Conservation (phyloP, 2,113 vertebrate genomes). For the Anseranas semipalmata region DNA sequence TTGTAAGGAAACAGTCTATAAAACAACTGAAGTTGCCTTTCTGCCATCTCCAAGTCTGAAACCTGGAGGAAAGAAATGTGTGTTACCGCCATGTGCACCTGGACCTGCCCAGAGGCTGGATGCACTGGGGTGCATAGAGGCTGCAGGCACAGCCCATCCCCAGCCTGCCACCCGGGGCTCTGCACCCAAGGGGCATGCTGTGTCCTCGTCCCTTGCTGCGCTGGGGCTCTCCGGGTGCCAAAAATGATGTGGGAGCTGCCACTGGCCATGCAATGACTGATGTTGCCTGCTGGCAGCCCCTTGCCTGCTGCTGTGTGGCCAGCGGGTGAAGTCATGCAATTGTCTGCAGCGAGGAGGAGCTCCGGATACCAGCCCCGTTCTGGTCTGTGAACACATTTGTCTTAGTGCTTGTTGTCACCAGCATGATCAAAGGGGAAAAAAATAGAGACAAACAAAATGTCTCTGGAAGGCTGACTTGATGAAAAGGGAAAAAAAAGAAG, state of each 20-base stretch:
- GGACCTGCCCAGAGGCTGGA: neutral
- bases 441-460: neutral
- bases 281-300: neutral
- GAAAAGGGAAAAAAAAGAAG: neutral
- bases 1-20: neutral
- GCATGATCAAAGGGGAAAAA: neutral
- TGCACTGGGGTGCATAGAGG: neutral
- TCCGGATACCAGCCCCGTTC: neutral
- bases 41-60: neutral
- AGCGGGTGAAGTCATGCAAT: constrained; percentile 28
- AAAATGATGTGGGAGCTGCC: neutral
- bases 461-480: neutral
- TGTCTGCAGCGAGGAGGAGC: neutral
- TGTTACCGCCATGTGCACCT: accelerated
- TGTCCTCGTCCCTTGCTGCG: neutral
- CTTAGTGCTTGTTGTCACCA: neutral
- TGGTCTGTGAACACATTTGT: constrained; percentile 40
- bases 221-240: neutral
- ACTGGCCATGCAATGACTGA: neutral
- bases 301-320: neutral
- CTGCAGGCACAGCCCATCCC: neutral
- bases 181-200: neutral
- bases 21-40: neutral
- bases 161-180: neutral
- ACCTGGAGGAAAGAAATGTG: neutral